Evolutionary conservation across 92 coral and sea anemone genomes (phyloP).

Genomic region (Epizoanthus rinbou): DNA sequence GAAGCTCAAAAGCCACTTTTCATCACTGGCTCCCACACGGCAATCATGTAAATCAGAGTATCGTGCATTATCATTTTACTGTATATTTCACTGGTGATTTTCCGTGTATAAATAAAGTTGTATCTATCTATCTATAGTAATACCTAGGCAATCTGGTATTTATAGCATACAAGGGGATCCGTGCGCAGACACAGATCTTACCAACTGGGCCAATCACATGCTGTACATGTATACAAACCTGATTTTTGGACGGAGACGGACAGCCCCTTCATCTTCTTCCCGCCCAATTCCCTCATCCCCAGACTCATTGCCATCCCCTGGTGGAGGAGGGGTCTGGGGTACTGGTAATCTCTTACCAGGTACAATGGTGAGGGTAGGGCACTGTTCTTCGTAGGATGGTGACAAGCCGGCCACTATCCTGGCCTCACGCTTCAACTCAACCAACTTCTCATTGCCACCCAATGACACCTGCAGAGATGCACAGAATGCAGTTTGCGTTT

Average conservation of each 20-base stretch:
- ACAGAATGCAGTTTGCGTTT: background rate
- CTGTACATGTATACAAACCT: too few relatives aligned
- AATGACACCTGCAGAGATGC: conserved; percentile 63
- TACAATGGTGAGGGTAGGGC: conserved; percentile 49
- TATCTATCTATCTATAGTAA: too few relatives aligned
- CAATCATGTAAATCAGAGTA: too few relatives aligned
- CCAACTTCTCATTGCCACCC: conserved; percentile 86
- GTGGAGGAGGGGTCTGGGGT: conserved; percentile 78
- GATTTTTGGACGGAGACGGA: conserved; percentile 44
- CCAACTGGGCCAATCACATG: too few relatives aligned
- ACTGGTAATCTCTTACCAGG: conserved; percentile 56
- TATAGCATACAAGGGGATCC: too few relatives aligned
- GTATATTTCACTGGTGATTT: too few relatives aligned
- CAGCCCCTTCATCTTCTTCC: conserved; percentile 41
- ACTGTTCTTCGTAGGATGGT: conserved; percentile 84
- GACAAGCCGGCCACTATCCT: conserved; percentile 82
- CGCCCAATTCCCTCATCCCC: conserved; percentile 43
- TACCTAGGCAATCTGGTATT: too few relatives aligned
- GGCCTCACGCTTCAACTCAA: conserved; percentile 66
- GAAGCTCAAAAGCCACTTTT: too few relatives aligned
- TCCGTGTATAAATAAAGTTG: too few relatives aligned
- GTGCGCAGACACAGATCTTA: too few relatives aligned
- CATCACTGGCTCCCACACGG: too few relatives aligned
- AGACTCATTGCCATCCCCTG: conserved; percentile 30
- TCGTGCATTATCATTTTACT: too few relatives aligned